Evolutionary conservation across 2,888 invertebrate genomes (phyloP), one percentile per base, ranked within the genome.

Genomic region (Sesamia inferens): DNA sequence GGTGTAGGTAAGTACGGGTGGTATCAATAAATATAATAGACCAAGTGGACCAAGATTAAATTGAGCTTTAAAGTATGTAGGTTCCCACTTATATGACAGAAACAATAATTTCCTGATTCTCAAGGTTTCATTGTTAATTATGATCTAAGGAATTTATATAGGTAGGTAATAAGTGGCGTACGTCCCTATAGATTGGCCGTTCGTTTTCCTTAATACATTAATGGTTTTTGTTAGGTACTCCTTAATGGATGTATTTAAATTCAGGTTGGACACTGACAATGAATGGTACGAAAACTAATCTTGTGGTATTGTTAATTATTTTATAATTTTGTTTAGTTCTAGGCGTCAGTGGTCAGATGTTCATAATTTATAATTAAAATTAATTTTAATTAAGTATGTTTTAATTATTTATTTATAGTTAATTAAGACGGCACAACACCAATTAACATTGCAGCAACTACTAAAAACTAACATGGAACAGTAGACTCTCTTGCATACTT

Each of bases 41-140:
- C 10, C 22, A 64, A 14, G 47, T 14, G 14, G 14, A 47, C 47
- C 48, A 48, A 68, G 19, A 24, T n/a, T 24, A 47, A 22, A 72
- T 24, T 48, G 57, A 72, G 22, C 8, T n/a, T n/a, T n/a, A n/a
- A n/a, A n/a, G n/a, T n/a, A n/a, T n/a, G n/a, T n/a, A n/a, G n/a
- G n/a, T n/a, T n/a, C n/a, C 16, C 14, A 16, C 11, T 4, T 19
- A 39, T 4, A 31, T 47, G 73, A 47, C 39, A 31, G 6, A 58
- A 4, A 1, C 8, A 58, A 24, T 73, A 39, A 24, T 44, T 74
- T 59, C 74, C 74, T 59, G 31, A 72, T 57, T 19, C 48, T 0
- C n/a, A 74, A 74, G 74, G 48, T 58, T 51, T 59, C 7, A 16
- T 72, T 51, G 71, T 59, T 7, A 58, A 73, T 73, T 48, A 11